Conservation (phyloP, 2,888 invertebrate species). For the Blera fallax region DNA sequence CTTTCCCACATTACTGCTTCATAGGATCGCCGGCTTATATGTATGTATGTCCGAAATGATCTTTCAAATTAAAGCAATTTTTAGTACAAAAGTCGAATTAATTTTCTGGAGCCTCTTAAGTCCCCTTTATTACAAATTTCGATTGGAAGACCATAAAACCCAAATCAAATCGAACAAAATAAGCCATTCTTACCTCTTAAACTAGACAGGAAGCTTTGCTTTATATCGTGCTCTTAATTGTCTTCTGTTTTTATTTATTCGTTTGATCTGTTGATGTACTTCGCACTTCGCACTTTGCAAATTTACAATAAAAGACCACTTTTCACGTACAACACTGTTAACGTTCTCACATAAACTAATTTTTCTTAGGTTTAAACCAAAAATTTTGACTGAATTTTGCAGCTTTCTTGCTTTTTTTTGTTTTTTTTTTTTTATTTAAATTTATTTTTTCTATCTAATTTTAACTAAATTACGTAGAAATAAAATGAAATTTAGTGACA, state of each 20-base stretch:
- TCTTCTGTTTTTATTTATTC: too few species aligned
- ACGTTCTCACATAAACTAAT: background rate
- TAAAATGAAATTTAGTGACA: background rate
- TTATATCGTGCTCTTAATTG: constrained; percentile 3
- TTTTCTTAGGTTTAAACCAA: background rate
- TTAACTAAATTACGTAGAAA: constrained; percentile 33
- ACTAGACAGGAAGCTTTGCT: constrained; percentile 9
- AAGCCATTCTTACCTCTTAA: constrained; percentile 12
- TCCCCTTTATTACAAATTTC: too few species aligned
- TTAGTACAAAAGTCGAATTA: too few species aligned
- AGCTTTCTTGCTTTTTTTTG: too few species aligned
- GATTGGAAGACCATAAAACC: background rate
- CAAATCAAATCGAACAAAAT: background rate
- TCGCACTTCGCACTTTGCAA: background rate
- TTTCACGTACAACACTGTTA: background rate
- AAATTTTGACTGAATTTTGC: background rate
- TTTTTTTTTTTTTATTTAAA: background rate
- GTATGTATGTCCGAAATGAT: too few species aligned
- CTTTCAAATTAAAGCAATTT: too few species aligned
- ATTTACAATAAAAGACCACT: background rate
- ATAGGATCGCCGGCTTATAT: too few species aligned
- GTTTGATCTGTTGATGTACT: background rate
- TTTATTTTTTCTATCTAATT: constrained; percentile 44
- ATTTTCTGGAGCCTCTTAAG: too few species aligned
- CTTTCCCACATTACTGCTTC: too few species aligned